phyloP scores from a whole-genome alignment of 2,113 vertebrate species.

The Mormyrus iriodes region DNA sequence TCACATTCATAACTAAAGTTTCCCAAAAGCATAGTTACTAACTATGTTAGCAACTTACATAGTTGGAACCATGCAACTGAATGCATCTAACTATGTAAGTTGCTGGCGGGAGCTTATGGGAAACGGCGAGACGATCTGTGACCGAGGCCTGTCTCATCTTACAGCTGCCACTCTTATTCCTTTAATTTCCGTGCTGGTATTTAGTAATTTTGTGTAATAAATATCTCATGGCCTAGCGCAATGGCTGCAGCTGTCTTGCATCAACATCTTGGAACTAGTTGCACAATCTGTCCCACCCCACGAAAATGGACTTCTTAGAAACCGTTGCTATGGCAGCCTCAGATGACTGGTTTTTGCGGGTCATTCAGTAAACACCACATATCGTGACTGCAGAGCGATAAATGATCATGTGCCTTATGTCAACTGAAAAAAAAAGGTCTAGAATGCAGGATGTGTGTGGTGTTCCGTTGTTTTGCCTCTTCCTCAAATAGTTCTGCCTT shows the following conservation, averaged over 20 bases:
- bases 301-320: not conserved
- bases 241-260: not conserved
- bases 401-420: not conserved
- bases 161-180: not conserved
- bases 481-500: not conserved
- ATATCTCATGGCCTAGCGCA: not conserved
- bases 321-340: not conserved
- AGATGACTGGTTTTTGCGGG: not conserved
- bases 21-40: not conserved
- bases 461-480: not conserved
- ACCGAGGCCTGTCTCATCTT: not conserved
- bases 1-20: not conserved
- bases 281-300: not conserved
- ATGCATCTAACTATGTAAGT: not conserved
- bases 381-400: not conserved
- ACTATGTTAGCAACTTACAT: not conserved
- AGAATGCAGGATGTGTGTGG: not conserved
- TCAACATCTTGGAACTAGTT: not conserved
- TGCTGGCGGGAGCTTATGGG: not conserved
- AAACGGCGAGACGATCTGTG: not conserved
- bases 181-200: not conserved
- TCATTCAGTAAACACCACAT: conserved; percentile 1
- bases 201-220: conserved; percentile 10
- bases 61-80: not conserved
- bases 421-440: not conserved